A percentile compares a stretch with the other conserved stretches of the same genome.
Conservation (phyloP, 2,113 vertebrate genomes). For the Asarcornis scutulata region DNA sequence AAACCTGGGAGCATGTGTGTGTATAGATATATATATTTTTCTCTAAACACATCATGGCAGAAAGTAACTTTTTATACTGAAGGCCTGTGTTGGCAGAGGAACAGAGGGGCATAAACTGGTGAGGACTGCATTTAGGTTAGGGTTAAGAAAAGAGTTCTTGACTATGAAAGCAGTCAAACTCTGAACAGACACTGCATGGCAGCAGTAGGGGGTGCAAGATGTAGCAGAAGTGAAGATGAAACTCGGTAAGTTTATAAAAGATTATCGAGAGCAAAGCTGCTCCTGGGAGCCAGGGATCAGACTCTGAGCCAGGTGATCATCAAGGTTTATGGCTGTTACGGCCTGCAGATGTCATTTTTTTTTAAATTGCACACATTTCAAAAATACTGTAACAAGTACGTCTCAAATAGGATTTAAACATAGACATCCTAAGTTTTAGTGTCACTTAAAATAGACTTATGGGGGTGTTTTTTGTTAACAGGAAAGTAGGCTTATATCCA, state of each 20-base stretch:
- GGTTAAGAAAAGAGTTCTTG: neutral
- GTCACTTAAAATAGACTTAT: neutral
- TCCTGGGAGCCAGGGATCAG: neutral
- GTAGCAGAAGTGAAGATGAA: neutral
- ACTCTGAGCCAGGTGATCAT: neutral
- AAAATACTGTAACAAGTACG: too few relatives aligned
- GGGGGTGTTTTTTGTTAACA: neutral
- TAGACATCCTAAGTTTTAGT: neutral
- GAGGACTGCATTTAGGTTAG: neutral
- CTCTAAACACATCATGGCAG: neutral
- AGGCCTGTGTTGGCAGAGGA: neutral
- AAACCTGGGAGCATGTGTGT: neutral
- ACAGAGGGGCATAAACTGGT: neutral
- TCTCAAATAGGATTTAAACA: neutral
- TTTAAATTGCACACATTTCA: neutral
- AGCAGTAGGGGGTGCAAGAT: accelerated
- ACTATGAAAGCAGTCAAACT: neutral
- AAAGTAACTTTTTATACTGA: neutral
- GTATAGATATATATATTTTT: neutral
- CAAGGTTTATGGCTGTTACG: neutral
- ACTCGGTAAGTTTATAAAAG: neutral
- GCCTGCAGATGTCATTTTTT: neutral
- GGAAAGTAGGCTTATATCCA: neutral
- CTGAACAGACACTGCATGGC: neutral
- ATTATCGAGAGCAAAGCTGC: neutral